These are phyloP conservation scores for Antechinus stuartii DNA, from an alignment of 2,113 vertebrate species.

Conservation along the genomic window DNA sequence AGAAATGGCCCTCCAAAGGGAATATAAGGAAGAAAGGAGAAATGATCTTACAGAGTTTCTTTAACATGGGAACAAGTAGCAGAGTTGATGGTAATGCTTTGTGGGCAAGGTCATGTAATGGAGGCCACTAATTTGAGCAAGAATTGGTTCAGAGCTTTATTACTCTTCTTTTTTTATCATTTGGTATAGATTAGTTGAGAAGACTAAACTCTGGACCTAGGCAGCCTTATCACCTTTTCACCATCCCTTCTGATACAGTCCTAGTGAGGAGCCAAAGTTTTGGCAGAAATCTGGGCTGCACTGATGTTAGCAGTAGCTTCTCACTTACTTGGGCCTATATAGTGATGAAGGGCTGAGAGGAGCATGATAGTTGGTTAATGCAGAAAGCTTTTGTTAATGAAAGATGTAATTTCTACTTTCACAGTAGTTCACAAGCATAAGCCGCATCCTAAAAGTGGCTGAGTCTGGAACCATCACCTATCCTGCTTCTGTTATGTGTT, in stretches of 20 bases:
- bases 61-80: background rate
- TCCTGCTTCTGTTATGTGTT: background rate
- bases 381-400: background rate
- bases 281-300: background rate
- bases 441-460: background rate
- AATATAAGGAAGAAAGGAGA: background rate
- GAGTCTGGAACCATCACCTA: background rate
- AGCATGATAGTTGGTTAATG: background rate
- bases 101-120: background rate
- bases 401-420: background rate
- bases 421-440: background rate
- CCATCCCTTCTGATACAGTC: background rate
- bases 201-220: background rate
- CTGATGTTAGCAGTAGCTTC: background rate
- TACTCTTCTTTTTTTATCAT: background rate
- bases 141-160: background rate
- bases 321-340: background rate
- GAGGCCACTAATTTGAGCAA: background rate
- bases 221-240: background rate
- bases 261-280: background rate
- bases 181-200: background rate
- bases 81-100: background rate
- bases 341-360: background rate
- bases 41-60: background rate
- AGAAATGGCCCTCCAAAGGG: background rate